Evolutionary conservation across 92 coral and sea anemone genomes (phyloP).

Genomic region (Epizoanthus illoricatus): DNA sequence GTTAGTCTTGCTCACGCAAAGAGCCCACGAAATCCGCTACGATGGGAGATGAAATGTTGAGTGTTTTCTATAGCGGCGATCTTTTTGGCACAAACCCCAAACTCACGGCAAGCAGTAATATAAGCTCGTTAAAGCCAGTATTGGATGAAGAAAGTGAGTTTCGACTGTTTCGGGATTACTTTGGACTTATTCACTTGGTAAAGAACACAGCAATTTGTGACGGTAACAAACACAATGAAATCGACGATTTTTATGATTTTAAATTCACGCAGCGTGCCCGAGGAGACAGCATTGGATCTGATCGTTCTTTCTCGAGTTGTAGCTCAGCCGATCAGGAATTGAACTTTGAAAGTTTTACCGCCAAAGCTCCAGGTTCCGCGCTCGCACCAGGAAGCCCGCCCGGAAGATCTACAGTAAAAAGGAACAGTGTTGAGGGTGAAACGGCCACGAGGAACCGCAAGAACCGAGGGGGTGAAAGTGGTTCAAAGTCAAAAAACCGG

Average conservation of each 20-base stretch:
- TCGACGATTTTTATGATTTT: constrained; percentile 81
- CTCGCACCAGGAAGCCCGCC: constrained; percentile 81
- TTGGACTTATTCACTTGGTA: constrained; percentile 90
- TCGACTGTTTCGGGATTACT: constrained; percentile 94
- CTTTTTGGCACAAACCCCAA: constrained; percentile 78
- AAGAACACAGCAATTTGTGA: constrained; percentile 79
- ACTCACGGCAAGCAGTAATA: constrained; percentile 66
- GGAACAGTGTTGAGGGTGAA: constrained; percentile 61
- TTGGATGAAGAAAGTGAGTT: constrained; percentile 92
- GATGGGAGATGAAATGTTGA: constrained; percentile 99
- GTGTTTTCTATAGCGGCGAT: constrained; percentile 91
- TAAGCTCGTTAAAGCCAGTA: constrained; percentile 65
- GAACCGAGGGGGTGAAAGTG: constrained; percentile 72
- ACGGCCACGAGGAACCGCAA: constrained; percentile 78
- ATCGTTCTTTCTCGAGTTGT: constrained; percentile 90
- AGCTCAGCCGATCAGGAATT: constrained; percentile 88
- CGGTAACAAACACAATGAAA: constrained; percentile 48
- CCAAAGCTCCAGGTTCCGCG: constrained; percentile 83
- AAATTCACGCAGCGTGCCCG: constrained; percentile 83
- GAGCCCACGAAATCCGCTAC: constrained; percentile 15
- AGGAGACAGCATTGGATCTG: constrained; percentile 95
- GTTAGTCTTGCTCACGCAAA: constrained; percentile 6
- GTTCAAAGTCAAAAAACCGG: constrained; percentile 63
- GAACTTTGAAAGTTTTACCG: constrained; percentile 63
- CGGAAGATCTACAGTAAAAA: constrained; percentile 50